These are phyloP conservation scores for Cynocephalus volans DNA, from an alignment of 2,113 vertebrate species.

Conservation along the genomic window DNA sequence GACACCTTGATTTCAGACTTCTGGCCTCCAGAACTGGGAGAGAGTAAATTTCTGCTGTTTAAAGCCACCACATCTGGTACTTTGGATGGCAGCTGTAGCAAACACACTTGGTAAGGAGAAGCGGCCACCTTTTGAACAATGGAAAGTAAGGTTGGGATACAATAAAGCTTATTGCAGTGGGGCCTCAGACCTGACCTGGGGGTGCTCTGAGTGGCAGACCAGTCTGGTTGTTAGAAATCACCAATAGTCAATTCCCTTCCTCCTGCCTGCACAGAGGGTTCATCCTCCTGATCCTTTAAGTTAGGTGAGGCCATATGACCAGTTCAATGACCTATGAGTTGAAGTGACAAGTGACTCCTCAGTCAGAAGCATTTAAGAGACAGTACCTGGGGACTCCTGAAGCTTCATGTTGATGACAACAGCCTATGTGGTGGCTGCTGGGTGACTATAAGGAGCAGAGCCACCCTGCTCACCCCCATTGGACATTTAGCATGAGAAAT, in stretches of 20 bases:
- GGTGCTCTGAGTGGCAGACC: neutral
- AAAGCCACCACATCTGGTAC: no score
- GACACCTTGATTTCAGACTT: neutral
- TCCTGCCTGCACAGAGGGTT: no score
- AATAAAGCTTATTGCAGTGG: no score
- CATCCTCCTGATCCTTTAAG: neutral
- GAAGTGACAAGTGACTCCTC: neutral
- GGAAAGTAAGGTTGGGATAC: neutral
- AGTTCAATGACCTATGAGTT: neutral
- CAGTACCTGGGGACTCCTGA: neutral
- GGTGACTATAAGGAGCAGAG: neutral
- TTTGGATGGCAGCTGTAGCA: accelerated
- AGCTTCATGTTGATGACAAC: neutral
- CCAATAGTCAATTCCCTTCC: neutral
- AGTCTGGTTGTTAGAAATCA: no score
- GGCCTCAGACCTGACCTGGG: neutral
- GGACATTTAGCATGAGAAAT: neutral
- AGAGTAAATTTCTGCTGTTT: neutral
- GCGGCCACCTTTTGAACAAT: accelerated
- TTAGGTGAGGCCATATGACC: neutral
- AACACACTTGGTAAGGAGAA: neutral
- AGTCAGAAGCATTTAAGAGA: neutral
- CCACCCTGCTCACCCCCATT: neutral
- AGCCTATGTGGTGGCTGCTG: neutral
- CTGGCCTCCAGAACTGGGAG: neutral